These are phyloP conservation scores for Sinocyclocheilus anshuiensis DNA, from an alignment of 2,113 vertebrate species.

Conservation along the genomic window DNA sequence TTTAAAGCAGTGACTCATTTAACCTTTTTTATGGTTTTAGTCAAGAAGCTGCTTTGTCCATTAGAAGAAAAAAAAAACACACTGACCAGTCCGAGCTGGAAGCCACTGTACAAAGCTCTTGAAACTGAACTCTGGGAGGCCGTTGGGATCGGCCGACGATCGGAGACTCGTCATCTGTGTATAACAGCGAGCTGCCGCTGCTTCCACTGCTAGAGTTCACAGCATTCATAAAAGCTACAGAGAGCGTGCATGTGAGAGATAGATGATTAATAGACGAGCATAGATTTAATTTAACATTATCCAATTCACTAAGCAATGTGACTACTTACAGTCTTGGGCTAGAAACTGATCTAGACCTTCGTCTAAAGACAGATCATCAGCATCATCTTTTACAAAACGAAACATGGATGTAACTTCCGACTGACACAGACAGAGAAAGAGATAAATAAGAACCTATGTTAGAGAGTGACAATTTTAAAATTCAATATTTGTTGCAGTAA, in stretches of 20 bases:
- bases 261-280: background rate
- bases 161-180: conserved; percentile 75
- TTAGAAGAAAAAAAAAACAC: background rate
- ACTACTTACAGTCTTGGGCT: conserved; percentile 75
- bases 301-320: background rate
- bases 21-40: background rate
- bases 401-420: conserved; percentile 80
- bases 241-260: background rate
- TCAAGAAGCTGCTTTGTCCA: conserved; percentile 6
- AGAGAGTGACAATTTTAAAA: background rate
- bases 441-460: background rate
- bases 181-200: conserved; percentile 52
- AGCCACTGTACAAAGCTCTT: conserved; percentile 84
- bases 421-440: conserved; percentile 64
- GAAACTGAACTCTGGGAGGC: conserved; percentile 76
- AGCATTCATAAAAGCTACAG: conserved; percentile 39
- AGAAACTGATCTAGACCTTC: conserved; percentile 81
- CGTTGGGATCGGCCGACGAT: conserved; percentile 61
- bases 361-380: conserved; percentile 77
- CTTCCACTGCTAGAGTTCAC: conserved; percentile 46
- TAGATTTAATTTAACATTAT: background rate
- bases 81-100: conserved; percentile 76
- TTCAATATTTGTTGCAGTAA: background rate
- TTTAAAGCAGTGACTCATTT: background rate
- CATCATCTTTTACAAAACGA: conserved; percentile 81